Evolutionary conservation across 1,140 invertebrate genomes (phyloP), one percentile per base, ranked within the genome.

Genomic region (Himalopsyche phryganea): DNA sequence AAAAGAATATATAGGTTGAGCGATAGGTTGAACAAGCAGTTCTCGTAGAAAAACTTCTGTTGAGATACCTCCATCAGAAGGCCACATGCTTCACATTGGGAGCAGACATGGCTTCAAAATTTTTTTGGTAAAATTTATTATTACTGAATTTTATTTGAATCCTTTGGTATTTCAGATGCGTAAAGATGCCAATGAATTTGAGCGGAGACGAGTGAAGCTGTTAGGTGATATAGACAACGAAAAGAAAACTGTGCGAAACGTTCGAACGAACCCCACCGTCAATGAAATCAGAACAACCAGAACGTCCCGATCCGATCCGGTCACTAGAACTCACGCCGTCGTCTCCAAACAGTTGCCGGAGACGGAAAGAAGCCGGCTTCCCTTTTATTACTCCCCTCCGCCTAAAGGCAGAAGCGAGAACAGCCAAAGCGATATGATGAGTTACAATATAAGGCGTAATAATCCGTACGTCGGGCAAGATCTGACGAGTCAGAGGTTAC

Each of bases 201-300:
- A 78, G 10, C 65, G 63, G 17, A 74, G 73, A 45, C 71, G 76
- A 55, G 69, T 70, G 57, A 69, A 74, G 23, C 63, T 81, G 20
- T 78, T 80, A 52, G 67, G 68, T 28, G 74, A 80, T 18, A 76
- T 78, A 14, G 74, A 78, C 18, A 66, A 59, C 13, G 73, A 81
- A 64, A 65, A 72, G 15, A 70, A 73, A 46, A 69, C 50, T 48
- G 63, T 65, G 38, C 42, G 52, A 45, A 32, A 54, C 14, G 32
- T 50, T n/a, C 56, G 52, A 54, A 41, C 14, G 19, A 47, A 52
- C 18, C 42, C 13, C n/a, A n/a, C n/a, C 9, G 17, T 11, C 42
- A 55, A 47, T 44, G 41, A 55, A 47, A 15, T 32, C 4, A 47
- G 42, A 55, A 14, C n/a, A 32, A 15, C n/a, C 10, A 55, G 52